phyloP scores from a whole-genome alignment of 1,140 invertebrate genomes.

The Leptopilina clavipes region DNA sequence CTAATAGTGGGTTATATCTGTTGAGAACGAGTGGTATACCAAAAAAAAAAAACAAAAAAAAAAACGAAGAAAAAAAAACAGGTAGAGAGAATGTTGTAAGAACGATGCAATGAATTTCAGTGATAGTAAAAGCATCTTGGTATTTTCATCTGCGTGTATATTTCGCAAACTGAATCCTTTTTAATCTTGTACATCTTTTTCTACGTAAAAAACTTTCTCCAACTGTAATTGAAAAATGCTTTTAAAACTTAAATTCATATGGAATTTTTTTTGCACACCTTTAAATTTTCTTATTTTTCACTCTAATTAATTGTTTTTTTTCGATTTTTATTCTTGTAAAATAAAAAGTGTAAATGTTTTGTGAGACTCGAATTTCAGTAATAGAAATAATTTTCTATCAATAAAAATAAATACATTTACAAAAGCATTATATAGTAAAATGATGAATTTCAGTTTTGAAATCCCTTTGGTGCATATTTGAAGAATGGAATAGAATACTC shows the following conservation, averaged over 20 bases:
- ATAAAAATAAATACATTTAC: too few relatives aligned
- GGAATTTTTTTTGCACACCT: too few relatives aligned
- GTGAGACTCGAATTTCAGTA: too few relatives aligned
- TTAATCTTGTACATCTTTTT: background rate
- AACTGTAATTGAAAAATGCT: background rate
- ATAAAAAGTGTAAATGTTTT: too few relatives aligned
- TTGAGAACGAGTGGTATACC: background rate
- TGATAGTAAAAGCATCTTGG: slow-evolving; percentile 18
- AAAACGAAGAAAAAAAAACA: background rate
- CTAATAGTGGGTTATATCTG: slow-evolving; percentile 23
- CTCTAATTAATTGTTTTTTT: too few relatives aligned
- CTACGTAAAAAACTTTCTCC: background rate
- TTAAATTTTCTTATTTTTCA: too few relatives aligned
- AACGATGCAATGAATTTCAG: slow-evolving; percentile 3
- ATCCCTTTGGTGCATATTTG: too few relatives aligned
- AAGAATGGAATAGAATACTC: too few relatives aligned
- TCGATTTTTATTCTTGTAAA: too few relatives aligned
- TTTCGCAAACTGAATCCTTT: background rate
- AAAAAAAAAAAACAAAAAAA: background rate
- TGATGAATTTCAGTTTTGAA: too few relatives aligned
- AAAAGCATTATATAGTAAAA: too few relatives aligned
- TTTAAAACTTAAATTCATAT: background rate
- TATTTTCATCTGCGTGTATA: background rate
- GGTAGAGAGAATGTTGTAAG: background rate
- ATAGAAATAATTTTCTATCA: too few relatives aligned